Evolutionary conservation across 2,888 invertebrate genomes (phyloP).

Genomic region (Cetonia aurata): DNA sequence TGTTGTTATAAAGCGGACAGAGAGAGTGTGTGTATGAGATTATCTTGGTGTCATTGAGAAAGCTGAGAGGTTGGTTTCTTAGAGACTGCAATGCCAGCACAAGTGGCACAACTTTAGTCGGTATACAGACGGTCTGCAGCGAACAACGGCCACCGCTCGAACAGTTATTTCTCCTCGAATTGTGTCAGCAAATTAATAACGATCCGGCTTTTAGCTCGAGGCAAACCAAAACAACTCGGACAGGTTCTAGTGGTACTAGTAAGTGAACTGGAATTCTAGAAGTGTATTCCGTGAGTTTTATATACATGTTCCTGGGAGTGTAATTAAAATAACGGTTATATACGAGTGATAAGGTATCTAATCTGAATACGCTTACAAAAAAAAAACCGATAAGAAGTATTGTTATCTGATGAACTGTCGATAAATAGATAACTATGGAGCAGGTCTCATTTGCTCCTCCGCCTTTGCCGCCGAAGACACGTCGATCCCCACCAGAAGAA

Average conservation of each 20-base stretch:
- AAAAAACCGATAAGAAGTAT: conserved; percentile 14
- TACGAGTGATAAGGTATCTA: conserved; percentile 28
- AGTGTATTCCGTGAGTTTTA: conserved; percentile 6
- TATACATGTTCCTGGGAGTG: neutral
- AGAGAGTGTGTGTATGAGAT: conserved; percentile 56
- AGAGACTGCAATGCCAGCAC: conserved; percentile 59
- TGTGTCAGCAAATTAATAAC: conserved; percentile 52
- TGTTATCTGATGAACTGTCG: conserved; percentile 31
- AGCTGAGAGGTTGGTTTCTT: conserved; percentile 53
- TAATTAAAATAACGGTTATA: conserved; percentile 21
- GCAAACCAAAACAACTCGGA: conserved; percentile 21
- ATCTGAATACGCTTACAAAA: neutral
- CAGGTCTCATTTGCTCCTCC: conserved; percentile 70
- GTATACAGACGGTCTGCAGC: conserved; percentile 53
- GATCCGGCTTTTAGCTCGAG: conserved; percentile 27
- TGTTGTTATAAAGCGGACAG: conserved; percentile 45
- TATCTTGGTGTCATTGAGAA: conserved; percentile 59
- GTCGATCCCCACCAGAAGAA: conserved; percentile 55
- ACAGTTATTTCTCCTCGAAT: conserved; percentile 53
- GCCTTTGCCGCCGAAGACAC: conserved; percentile 72
- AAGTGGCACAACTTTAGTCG: conserved; percentile 58
- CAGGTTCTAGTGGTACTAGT: conserved; percentile 15
- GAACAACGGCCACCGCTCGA: conserved; percentile 50
- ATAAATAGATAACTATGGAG: conserved; percentile 66
- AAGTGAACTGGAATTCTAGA: neutral